These are phyloP conservation scores for Aphidius ervi DNA, from an alignment of 1,140 invertebrate species.

Conservation along the genomic window DNA sequence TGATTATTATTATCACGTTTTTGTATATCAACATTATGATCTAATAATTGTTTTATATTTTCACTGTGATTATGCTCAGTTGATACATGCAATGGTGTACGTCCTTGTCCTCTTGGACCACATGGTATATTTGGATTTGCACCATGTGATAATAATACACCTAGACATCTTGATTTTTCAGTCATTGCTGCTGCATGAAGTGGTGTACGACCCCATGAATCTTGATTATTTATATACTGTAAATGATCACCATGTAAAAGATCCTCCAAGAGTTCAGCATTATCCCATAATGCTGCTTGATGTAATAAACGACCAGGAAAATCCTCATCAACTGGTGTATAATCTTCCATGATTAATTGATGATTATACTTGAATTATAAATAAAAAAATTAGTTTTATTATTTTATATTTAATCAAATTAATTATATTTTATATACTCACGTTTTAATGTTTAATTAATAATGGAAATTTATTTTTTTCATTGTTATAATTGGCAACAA, in stretches of 20 bases:
- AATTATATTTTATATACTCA: too few species aligned
- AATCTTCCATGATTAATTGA: constrained; percentile 54
- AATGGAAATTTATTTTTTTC: too few species aligned
- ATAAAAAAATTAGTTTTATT: too few species aligned
- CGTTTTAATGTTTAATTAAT: too few species aligned
- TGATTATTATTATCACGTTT: constrained; percentile 64
- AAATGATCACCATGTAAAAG: constrained; percentile 70
- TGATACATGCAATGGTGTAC: constrained; percentile 78
- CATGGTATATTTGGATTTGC: constrained; percentile 70
- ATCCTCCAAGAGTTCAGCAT: constrained; percentile 80
- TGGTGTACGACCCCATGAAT: constrained; percentile 74
- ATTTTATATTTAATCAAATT: too few species aligned
- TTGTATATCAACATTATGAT: constrained; percentile 64
- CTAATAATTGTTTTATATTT: constrained; percentile 66
- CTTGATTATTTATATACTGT: constrained; percentile 68
- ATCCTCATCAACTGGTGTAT: constrained; percentile 72
- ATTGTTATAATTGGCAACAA: too few species aligned
- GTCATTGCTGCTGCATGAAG: constrained; percentile 86
- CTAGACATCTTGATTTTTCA: constrained; percentile 74
- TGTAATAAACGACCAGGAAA: constrained; percentile 75
- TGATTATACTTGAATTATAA: too few species aligned
- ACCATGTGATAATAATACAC: constrained; percentile 68
- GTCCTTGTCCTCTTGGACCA: constrained; percentile 59
- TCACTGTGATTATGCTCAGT: constrained; percentile 73
- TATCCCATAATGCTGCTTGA: constrained; percentile 88